A percentile compares a stretch with the other conserved stretches of the same genome.
phyloP scores from a whole-genome alignment of 2,888 invertebrate genomes.

The Calameuta pallipes region DNA sequence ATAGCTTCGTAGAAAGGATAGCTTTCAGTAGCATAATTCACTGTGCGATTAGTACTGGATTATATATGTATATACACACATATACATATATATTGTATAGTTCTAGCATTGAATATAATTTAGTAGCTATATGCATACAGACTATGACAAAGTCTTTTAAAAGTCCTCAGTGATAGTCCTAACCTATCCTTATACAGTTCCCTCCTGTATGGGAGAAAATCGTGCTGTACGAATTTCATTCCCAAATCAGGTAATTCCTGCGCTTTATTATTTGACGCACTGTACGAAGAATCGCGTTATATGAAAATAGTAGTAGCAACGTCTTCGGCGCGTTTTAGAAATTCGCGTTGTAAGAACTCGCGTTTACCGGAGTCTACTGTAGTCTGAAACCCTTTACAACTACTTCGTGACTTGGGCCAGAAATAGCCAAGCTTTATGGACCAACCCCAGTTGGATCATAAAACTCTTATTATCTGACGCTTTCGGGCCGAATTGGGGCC shows the following conservation, averaged over 20 bases:
- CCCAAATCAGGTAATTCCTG: no score
- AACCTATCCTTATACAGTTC: not conserved
- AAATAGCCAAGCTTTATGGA: not conserved
- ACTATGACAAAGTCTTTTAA: not conserved
- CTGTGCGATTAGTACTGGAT: not conserved
- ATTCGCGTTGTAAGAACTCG: no score
- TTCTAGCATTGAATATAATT: not conserved
- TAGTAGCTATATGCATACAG: not conserved
- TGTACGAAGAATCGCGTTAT: no score
- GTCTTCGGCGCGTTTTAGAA: no score
- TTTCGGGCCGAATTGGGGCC: not conserved
- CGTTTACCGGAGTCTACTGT: no score
- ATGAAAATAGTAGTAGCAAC: no score
- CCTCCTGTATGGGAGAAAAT: no score
- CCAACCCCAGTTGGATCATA: not conserved
- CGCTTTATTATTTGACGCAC: no score
- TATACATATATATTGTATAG: no score
- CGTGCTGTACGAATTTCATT: no score
- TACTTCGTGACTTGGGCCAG: not conserved
- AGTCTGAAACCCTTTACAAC: not conserved
- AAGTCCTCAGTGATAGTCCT: not conserved
- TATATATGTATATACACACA: no score
- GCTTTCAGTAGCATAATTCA: not conserved
- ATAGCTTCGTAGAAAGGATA: not conserved
- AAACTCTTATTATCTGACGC: not conserved